Evolutionary conservation across 2,797 vertebrate species (phyloP).

Genomic region (Notamacropus eugenii): DNA sequence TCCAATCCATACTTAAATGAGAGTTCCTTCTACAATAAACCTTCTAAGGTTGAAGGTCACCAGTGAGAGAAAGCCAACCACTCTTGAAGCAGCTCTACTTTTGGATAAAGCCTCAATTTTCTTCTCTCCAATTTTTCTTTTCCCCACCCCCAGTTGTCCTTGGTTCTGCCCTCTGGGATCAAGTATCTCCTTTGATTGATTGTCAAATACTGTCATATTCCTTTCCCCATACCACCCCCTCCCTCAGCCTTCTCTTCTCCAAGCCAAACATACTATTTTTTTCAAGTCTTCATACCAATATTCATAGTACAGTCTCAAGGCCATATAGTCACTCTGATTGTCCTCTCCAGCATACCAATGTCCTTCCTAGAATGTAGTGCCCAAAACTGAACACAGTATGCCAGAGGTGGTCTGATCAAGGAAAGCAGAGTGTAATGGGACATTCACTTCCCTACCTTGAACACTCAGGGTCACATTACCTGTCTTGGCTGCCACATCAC

Average conservation of each 20-base stretch:
- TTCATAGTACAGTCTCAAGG: not conserved
- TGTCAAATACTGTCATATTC: not conserved
- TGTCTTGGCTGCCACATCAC: not conserved
- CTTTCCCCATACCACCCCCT: not conserved
- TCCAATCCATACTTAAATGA: not conserved
- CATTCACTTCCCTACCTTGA: not conserved
- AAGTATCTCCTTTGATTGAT: not conserved
- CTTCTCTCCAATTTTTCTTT: not conserved
- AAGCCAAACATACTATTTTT: not conserved
- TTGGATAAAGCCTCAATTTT: not conserved
- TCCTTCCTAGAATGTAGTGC: not conserved
- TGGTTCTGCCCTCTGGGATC: not conserved
- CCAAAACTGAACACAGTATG: not conserved
- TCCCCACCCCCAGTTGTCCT: not conserved
- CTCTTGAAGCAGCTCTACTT: not conserved
- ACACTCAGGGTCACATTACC: not conserved
- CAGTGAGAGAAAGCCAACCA: not conserved
- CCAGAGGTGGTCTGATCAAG: not conserved
- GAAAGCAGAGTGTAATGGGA: not conserved
- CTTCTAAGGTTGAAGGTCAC: not conserved
- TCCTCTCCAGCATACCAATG: not conserved
- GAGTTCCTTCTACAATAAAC: not conserved
- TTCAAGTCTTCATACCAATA: not conserved
- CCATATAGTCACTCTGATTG: not conserved
- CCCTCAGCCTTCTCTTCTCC: not conserved